Conservation (phyloP, 2,797 vertebrate species). For the Glyptemys insculpta region DNA sequence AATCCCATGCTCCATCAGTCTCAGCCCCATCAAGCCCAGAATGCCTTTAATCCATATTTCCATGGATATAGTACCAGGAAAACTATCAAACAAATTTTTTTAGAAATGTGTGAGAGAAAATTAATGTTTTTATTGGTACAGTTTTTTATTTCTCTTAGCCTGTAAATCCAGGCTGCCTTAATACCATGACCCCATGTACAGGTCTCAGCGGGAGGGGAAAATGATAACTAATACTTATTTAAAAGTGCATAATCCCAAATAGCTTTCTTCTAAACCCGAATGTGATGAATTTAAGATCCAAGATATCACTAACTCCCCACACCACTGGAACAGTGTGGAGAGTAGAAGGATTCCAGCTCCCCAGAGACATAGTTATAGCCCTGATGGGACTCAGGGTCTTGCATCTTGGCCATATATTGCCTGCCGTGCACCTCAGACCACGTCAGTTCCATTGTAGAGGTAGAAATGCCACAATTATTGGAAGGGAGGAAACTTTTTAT, state of each 20-base stretch:
- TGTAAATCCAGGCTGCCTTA: background rate
- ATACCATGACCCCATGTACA: background rate
- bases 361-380: background rate
- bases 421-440: background rate
- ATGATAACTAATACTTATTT: background rate
- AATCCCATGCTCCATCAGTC: background rate
- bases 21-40: background rate
- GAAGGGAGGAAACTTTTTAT: background rate
- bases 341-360: background rate
- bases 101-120: background rate
- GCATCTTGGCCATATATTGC: background rate
- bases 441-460: background rate
- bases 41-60: background rate
- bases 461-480: background rate
- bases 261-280: background rate
- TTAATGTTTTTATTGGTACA: background rate
- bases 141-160: background rate
- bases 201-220: background rate
- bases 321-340: background rate
- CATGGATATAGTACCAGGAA: background rate
- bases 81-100: too few relatives aligned
- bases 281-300: accelerated
- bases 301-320: background rate
- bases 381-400: background rate
- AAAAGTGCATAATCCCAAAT: background rate